A percentile compares a stretch with the other conserved stretches of the same genome.
Evolutionary conservation across 2,113 vertebrate species (phyloP).

Genomic region (Psephotus haematonotus): DNA sequence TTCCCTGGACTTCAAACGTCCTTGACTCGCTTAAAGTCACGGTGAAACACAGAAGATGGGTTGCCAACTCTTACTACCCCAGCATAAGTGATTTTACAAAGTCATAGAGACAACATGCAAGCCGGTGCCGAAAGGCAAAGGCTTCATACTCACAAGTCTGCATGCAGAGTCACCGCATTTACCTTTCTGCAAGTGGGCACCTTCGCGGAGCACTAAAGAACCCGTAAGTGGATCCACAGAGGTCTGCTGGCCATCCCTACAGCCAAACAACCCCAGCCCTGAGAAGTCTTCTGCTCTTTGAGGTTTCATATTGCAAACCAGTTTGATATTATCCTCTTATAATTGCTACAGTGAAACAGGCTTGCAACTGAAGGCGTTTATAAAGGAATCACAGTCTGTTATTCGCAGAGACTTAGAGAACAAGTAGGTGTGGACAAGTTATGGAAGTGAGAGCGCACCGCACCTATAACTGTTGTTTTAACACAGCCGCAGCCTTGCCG

Average conservation of each 20-base stretch:
- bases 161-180: slow-evolving; percentile 80
- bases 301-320: background rate
- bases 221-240: slow-evolving; percentile 80
- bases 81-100: background rate
- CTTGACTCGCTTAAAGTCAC: slow-evolving; percentile 11
- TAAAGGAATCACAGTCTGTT: background rate
- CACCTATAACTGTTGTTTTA: background rate
- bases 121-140: background rate
- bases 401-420: background rate
- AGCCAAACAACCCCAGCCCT: slow-evolving; percentile 42
- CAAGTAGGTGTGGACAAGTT: background rate
- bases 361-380: background rate
- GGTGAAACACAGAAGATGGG: background rate
- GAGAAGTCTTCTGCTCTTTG: background rate
- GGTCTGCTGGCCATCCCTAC: slow-evolving; percentile 79
- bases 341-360: background rate
- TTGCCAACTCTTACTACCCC: slow-evolving; percentile 24
- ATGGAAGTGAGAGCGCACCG: background rate
- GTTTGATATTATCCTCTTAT: background rate
- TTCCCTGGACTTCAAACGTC: slow-evolving; percentile 26
- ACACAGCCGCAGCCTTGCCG: background rate
- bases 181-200: slow-evolving; percentile 80
- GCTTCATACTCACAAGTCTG: slow-evolving; percentile 81
- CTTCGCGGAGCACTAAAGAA: slow-evolving; percentile 76
- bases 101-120: background rate